These are phyloP conservation scores for Asteroscopus sphinx DNA, from an alignment of 2,888 invertebrate species.

Conservation along the genomic window DNA sequence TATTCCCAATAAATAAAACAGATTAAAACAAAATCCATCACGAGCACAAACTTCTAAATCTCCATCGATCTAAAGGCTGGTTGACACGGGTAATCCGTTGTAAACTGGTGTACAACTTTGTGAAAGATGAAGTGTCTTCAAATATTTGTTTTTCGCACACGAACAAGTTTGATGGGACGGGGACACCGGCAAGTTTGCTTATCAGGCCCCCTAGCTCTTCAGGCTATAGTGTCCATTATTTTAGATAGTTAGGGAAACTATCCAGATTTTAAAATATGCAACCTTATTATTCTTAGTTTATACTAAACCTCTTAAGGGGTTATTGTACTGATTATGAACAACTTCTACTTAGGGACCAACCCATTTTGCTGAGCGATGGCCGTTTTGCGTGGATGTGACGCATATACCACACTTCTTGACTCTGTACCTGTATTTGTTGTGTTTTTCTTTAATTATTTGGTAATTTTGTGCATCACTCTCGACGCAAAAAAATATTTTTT, in stretches of 20 bases:
- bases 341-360: too few relatives aligned
- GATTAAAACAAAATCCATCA: neutral
- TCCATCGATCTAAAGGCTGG: slow-evolving; percentile 11
- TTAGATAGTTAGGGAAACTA: neutral
- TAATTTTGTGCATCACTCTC: too few relatives aligned
- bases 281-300: too few relatives aligned
- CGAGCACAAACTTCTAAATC: slow-evolving; percentile 1
- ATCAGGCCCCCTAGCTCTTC: slow-evolving; percentile 28
- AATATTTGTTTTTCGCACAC: slow-evolving; percentile 57
- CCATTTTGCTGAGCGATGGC: too few relatives aligned
- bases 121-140: slow-evolving; percentile 55
- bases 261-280: neutral
- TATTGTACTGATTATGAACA: too few relatives aligned
- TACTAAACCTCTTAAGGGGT: too few relatives aligned
- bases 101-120: slow-evolving; percentile 53
- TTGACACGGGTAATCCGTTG: slow-evolving; percentile 31
- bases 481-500: too few relatives aligned
- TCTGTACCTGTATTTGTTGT: too few relatives aligned
- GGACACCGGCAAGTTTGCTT: slow-evolving; percentile 43
- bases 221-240: slow-evolving; percentile 26
- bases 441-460: too few relatives aligned
- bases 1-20: slow-evolving; percentile 7
- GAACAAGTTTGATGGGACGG: slow-evolving; percentile 49
- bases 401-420: too few relatives aligned
- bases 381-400: too few relatives aligned